phyloP scores from a whole-genome alignment of 2,113 vertebrate species.

The Alligator mississippiensis region DNA sequence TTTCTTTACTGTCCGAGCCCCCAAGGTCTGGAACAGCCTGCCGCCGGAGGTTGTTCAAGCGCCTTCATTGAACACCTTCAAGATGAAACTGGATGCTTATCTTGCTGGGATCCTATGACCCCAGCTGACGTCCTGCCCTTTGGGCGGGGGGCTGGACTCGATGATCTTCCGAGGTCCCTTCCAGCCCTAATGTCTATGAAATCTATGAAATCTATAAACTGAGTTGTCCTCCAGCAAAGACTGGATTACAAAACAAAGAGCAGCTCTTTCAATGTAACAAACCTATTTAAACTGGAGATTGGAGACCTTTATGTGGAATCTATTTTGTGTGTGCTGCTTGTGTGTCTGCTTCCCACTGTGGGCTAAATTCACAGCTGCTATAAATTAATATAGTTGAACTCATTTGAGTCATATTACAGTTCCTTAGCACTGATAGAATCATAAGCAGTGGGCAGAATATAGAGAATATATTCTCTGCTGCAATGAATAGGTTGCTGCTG shows the following conservation, averaged over 20 bases:
- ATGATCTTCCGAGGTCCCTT: too few species aligned
- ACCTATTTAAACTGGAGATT: background rate
- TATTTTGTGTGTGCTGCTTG: background rate
- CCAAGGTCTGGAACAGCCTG: too few species aligned
- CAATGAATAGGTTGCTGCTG: background rate
- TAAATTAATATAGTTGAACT: background rate
- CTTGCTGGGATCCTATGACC: too few species aligned
- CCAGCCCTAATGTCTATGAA: too few species aligned
- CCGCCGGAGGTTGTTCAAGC: too few species aligned
- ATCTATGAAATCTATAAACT: too few species aligned
- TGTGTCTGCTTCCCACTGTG: background rate
- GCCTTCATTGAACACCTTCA: too few species aligned
- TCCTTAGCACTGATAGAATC: background rate
- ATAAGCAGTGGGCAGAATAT: background rate
- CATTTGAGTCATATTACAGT: too few species aligned
- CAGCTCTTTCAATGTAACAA: background rate
- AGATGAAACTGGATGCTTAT: too few species aligned
- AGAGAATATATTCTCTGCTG: background rate
- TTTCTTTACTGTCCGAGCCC: too few species aligned
- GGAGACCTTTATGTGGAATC: background rate
- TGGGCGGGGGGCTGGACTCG: too few species aligned
- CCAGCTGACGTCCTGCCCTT: too few species aligned
- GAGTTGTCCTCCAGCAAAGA: background rate
- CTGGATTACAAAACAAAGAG: background rate
- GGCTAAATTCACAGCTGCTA: background rate